Percentiles rank a stretch among this genome's conserved stretches.
phyloP scores from a whole-genome alignment of 37 sponge, comb jelly and placozoan species.

The Oscarella lobularis region DNA sequence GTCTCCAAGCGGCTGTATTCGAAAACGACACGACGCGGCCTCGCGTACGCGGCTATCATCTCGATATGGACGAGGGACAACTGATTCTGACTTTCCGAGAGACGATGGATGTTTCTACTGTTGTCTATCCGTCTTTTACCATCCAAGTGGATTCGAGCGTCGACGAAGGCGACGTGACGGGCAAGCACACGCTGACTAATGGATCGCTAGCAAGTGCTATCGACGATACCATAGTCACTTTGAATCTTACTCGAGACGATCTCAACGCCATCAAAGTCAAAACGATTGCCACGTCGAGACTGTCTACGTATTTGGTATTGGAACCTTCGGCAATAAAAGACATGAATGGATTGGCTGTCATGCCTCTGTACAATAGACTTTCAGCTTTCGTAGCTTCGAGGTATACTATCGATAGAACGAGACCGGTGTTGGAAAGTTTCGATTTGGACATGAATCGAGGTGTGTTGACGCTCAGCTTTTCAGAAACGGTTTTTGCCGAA shows the following conservation, averaged over 20 bases:
- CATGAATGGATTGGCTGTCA: conserved; percentile 37
- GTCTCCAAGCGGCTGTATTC: background rate
- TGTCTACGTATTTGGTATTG: conserved; percentile 39
- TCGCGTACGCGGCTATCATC: conserved; percentile 23
- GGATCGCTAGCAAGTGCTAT: background rate
- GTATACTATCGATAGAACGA: conserved; percentile 56
- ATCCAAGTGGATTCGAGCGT: background rate
- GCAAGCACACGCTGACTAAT: background rate
- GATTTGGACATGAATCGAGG: conserved; percentile 46
- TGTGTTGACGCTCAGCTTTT: conserved; percentile 34
- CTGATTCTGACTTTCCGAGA: conserved; percentile 56
- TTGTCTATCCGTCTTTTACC: background rate
- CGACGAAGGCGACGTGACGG: background rate
- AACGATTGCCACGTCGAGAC: conserved; percentile 28
- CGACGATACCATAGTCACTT: background rate
- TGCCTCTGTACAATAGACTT: background rate
- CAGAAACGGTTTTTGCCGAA: conserved; percentile 57
- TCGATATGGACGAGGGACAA: conserved; percentile 45
- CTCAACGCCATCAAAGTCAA: conserved; percentile 60
- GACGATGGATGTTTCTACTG: conserved; percentile 28
- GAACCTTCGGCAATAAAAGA: conserved; percentile 31
- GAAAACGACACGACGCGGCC: conserved; percentile 49
- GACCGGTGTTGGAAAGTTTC: conserved; percentile 38
- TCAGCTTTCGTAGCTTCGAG: background rate
- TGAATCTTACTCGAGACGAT: conserved; percentile 21